These are phyloP conservation scores for Ginglymostoma cirratum DNA, from an alignment of 2,113 vertebrate genomes.

Conservation along the genomic window DNA sequence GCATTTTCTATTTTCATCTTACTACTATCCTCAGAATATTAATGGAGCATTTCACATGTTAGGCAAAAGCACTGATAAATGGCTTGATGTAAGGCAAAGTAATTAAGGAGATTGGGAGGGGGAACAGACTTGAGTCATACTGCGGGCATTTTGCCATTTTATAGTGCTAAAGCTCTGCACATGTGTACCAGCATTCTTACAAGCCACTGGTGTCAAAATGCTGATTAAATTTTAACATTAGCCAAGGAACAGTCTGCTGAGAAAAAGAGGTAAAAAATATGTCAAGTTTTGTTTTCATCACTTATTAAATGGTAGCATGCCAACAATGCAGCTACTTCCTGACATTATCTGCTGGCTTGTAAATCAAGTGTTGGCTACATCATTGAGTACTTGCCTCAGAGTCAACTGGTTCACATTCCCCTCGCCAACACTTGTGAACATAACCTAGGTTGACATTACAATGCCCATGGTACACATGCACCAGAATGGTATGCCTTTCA, in stretches of 20 bases:
- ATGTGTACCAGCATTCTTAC: not conserved
- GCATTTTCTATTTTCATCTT: not conserved
- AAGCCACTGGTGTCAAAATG: not conserved
- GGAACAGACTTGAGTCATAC: not conserved
- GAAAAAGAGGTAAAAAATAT: not conserved
- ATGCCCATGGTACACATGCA: not conserved
- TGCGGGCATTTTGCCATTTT: not conserved
- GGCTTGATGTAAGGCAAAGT: not conserved
- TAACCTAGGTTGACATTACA: not conserved
- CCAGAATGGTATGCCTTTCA: not conserved
- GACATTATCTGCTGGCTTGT: not conserved
- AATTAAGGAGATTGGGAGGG: not conserved
- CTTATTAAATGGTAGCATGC: not conserved
- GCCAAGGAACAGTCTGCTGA: not conserved
- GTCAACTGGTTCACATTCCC: not conserved
- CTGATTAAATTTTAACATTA: not conserved
- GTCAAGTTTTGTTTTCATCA: not conserved
- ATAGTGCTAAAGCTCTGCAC: not conserved
- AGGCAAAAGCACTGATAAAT: not conserved
- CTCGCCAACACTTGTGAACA: not conserved
- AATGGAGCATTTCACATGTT: not conserved
- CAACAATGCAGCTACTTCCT: not conserved
- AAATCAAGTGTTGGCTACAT: not conserved
- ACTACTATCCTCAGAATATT: not conserved
- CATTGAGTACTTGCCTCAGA: not conserved